Evolutionary conservation across 1,140 invertebrate species (phyloP), one percentile per base, ranked within the genome.

Genomic region (Papilio polyxenes): DNA sequence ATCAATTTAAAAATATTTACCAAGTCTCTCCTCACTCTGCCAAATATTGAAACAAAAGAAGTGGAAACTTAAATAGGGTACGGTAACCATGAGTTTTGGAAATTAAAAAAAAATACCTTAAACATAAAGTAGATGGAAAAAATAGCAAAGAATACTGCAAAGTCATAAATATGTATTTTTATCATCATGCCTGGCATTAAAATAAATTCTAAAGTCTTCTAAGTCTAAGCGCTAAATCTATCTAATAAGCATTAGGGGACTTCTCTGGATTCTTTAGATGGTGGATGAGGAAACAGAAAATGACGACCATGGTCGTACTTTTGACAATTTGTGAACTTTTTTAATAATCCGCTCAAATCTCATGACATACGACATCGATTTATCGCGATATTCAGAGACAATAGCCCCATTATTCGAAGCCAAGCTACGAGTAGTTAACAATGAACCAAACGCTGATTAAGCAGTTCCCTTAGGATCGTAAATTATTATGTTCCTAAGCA

Each of bases 371-470:
- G 76, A 81, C 85, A 82, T 53, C 74, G 78, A 85, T 82, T 89
- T 87, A 88, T 89, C 88, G 83, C 87, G 88, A 87, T 88, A 84
- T 85, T 85, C 83, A 84, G 84, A 89, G 85, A 90, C 89, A 89
- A 90, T 89, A 85, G 88, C 84, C 79, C 86, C 86, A 89, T 90
- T 90, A 89, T 90, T 85, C 85, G 78, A 83, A 81, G 83, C 82
- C 81, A 81, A 84, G 86, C 86, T 82, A n/a, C n/a, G n/a, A n/a
- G n/a, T n/a, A 85, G 88, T 87, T 87, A 88, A 90, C 89, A 90
- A 90, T 90, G 89, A 89, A 85, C 88, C 84, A 84, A 88, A 87
- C 85, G 80, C 87, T 90, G 89, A 90, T 89, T 90, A 90, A 90
- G 89, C 87, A 87, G 86, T 90, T 86, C 86, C 81, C 82, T 81